Evolutionary conservation across 2,888 invertebrate species (phyloP), one percentile per base, ranked within the genome.

Genomic region (Parochlus steinenii): DNA sequence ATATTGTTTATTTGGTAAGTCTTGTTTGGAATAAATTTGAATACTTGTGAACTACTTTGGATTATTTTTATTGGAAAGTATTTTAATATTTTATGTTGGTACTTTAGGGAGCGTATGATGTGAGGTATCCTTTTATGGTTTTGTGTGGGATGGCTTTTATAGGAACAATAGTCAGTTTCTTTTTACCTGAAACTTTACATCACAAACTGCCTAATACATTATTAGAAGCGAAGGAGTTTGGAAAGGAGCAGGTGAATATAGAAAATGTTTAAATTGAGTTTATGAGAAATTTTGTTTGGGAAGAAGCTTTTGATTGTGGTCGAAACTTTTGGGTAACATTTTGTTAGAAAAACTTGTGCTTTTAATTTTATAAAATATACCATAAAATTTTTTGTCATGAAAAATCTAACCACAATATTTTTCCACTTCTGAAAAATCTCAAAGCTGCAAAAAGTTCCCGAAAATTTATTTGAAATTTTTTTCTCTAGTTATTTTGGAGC

Each of bases 151-250:
- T 41, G 51, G n/a, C 8, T 30, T 37, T 65, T 6, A 19, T 63
- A 5, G 69, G 67, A 26, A 52, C 62, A 12, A 32, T 65, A 15
- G 55, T 61, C 2, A 61, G 63, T 1, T 46, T 64, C 17, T 62
- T 67, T 43, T 52, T 75, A 29, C 74, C 74, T 1, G 74, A 75
- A 56, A 74, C 74, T 3, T 53, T 71, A 37, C 65, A 71, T 47
- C 61, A 62, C 38, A 67, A 64, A 46, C 51, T 75, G 38, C 74
- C 74, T 27, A 73, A 74, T 55, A 70, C 71, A 4, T 49, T 74
- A 41, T 62, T 63, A 45, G 74, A 74, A 43, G 71, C 71, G 2
- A 57, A 63, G 44, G 47, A 53, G 16, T 72, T 73, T 53, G 72
- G 71, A 27, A 55, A 51, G 41, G 50, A 56, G 38, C 56, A 58